Percentiles rank a stretch among this genome's conserved stretches.
Conservation (phyloP, 2,113 vertebrate species). For the Uria aalge region DNA sequence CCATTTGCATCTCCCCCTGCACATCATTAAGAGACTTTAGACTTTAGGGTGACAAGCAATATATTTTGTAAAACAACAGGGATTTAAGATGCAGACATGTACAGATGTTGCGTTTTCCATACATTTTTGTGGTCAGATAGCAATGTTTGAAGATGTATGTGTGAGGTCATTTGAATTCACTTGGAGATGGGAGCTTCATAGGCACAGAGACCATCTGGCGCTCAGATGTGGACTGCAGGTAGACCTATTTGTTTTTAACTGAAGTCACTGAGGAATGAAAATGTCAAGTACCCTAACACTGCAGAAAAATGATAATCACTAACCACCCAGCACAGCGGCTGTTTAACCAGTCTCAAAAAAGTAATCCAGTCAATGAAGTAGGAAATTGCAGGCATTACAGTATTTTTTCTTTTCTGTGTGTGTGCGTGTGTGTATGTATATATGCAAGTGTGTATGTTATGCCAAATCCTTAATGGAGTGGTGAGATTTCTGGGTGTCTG, state of each 20-base stretch:
- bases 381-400: constrained; percentile 30
- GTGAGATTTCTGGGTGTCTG: constrained; percentile 34
- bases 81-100: constrained; percentile 62
- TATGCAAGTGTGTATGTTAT: not conserved
- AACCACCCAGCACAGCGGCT: constrained; percentile 28
- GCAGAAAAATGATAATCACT: constrained; percentile 69
- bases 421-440: fast-evolving
- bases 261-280: constrained; percentile 58
- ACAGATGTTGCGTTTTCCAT: constrained; percentile 62
- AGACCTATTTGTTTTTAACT: constrained; percentile 53
- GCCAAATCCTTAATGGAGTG: constrained; percentile 30
- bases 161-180: constrained; percentile 72
- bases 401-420: not conserved
- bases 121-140: constrained; percentile 68
- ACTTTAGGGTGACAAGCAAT: constrained; percentile 58
- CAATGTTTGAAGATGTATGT: constrained; percentile 70
- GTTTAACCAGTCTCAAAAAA: constrained; percentile 10
- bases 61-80: constrained; percentile 66
- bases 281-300: constrained; percentile 67
- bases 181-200: constrained; percentile 41
- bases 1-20: constrained; percentile 58
- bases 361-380: not conserved
- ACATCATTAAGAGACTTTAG: constrained; percentile 36
- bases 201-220: constrained; percentile 61
- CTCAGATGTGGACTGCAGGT: constrained; percentile 74